Evolutionary conservation across 2,113 vertebrate genomes (phyloP), one percentile per base, ranked within the genome.

Genomic region (Xiphophorus couchianus): DNA sequence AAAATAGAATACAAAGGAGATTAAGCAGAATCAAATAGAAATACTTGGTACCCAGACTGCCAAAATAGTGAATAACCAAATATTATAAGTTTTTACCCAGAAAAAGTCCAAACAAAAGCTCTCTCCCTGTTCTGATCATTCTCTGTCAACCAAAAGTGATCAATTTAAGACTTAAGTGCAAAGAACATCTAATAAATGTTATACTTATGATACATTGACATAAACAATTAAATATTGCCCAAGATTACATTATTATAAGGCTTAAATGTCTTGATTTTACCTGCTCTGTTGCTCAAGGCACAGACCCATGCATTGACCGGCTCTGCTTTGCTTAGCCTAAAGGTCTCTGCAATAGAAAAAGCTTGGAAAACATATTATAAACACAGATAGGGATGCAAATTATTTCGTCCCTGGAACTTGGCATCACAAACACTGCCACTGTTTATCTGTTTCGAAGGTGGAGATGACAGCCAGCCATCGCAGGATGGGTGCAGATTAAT

Each of bases 301-400:
- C 63, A 65, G 31, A 39, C 54, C 2, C 29, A 61, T 78, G 37
- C 77, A 25, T 29, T 72, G 75, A 63, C 2, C 65, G 42, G 54
- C 60, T 76, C 76, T 83, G 51, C 78, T 90, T 87, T 85, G 81
- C 75, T 63, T 88, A 62, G 42, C 13, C 54, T 42, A 60, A 58
- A 44, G 28, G 28, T 72, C 22, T 78, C 66, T 71, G 51, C 70
- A 39, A 35, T 25, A 4, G 37, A 28, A 61, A 65, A 71, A 51
- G 31, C 9, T 33, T 0, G 2, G 27, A 13, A 25, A 72, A 28
- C 71, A 60, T 84, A 88, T 80, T 12, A 15, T 68, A 78, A 74
- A 78, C 63, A 81, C 63, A 67, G 88, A 92, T 89, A 89, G 5
- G 12, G 19, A 93, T 93, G 90, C 88, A 93, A 92, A 93, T 91